These are phyloP conservation scores for Alligator mississippiensis DNA, from an alignment of 2,113 vertebrate species.

Conservation along the genomic window DNA sequence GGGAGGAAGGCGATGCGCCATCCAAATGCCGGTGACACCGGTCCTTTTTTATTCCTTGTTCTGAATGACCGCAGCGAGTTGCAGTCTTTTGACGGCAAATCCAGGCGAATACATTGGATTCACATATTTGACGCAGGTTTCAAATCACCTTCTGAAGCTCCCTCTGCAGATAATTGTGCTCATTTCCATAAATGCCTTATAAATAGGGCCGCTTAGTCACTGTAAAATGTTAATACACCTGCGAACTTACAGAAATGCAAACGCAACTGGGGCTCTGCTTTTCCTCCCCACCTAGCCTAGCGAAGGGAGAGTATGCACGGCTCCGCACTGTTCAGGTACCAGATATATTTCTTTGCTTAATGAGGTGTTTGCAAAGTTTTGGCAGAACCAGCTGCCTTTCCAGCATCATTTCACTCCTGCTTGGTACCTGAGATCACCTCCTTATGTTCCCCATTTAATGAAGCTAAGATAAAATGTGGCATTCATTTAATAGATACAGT, in stretches of 20 bases:
- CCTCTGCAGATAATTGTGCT: not conserved
- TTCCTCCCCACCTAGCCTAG: not conserved
- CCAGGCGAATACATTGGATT: not conserved
- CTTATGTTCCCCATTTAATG: not conserved
- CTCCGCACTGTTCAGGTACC: not conserved
- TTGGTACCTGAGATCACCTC: not conserved
- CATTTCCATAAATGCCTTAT: not conserved
- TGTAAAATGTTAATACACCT: not conserved
- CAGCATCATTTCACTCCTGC: not conserved
- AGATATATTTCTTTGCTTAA: not conserved
- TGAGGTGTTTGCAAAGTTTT: not conserved
- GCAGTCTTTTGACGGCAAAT: not conserved
- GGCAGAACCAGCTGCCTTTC: not conserved
- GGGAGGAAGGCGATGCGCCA: not conserved
- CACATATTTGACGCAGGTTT: not conserved
- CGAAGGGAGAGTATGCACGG: not conserved
- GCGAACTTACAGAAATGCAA: not conserved
- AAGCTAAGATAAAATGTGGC: not conserved
- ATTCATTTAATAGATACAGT: not conserved
- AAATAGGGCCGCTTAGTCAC: not conserved
- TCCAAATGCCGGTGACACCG: not conserved
- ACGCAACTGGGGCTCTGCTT: not conserved
- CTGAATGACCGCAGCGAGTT: not conserved
- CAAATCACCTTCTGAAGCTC: not conserved
- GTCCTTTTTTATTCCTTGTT: not conserved